Base-by-base conservation (phyloP, 2,888 invertebrate genomes). In the Aproaerema taeniolella region DNA sequence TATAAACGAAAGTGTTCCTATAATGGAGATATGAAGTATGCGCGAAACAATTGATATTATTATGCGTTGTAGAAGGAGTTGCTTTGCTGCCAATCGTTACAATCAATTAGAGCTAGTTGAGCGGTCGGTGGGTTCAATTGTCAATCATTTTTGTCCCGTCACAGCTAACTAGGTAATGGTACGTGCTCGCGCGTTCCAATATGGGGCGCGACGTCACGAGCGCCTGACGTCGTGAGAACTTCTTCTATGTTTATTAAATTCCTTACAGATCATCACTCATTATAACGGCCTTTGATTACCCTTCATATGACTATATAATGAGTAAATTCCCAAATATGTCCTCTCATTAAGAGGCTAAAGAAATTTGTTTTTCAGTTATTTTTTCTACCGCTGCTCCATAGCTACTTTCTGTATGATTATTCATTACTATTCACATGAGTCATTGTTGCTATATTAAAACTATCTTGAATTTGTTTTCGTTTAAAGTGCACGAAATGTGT, bases 91-190 rank as follows among this genome's bases (percentile, higher is more conserved):
- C 52, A 57, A 72, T 72, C 67, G 54, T 53, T 57, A 55, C 67
- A 72, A 73, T 75, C 82, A 82, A 85, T 83, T 83, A 80, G 75
- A 63, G 55, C 74, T 79, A 60, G 72, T 83, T 82, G 78, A 78
- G 67, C 69, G 70, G 65, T 61, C 32, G 37, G 14, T 9, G 49
- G 61, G 69, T 71, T 69, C 82, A 85, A 83, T 82, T 83, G 80
- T 66, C 55, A 61, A 63, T 70, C 63, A 65, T 67, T 75, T 69
- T 67, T 61, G 67, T 68, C 49, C 51, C 61, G 54, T 54, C 58
- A 53, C 47, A 45, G 46, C 52, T 53, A 65, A 65, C 55, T 55
- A 49, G 55, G 51, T 61, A 59, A 57, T 56, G 48, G 50, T 55
- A 50, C 46, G 48, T 50, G 47, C 47, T 33, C 31, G 33, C 31